Evolutionary conservation across 2,888 invertebrate genomes (phyloP), one percentile per base, ranked within the genome.

Genomic region (Belgica antarctica): DNA sequence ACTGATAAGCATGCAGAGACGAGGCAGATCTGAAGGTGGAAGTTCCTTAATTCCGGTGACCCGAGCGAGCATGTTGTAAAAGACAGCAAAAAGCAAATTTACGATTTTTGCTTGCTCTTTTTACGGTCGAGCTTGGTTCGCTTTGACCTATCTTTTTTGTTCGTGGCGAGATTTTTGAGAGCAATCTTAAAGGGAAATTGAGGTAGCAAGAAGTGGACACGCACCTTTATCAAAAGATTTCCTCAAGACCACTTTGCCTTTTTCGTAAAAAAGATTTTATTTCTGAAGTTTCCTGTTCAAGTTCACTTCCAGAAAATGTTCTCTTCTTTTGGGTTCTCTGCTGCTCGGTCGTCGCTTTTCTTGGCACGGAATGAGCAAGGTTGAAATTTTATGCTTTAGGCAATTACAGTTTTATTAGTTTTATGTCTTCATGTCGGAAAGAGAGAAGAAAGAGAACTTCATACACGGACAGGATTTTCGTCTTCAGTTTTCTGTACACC

Each of bases 141-240:
- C n/a, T n/a, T n/a, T n/a, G n/a, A n/a, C 41, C 15, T 41, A 41
- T 41, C 15, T 41, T 15, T 41, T 41, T 15, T 41, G 41, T 15
- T 41, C 41, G 41, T n/a, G 15, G 41, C 8, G 2, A 41, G 12
- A 41, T 41, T 3, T 41, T 12, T 15, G 10, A 41, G 15, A 10
- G 41, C 4, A n/a, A n/a, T 5, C 41, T 41, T 41, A 15, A 41
- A 12, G 34, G 7, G 34, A 12, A 7, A 34, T 34, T 12, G 7
- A 34, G 34, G 34, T 34, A 34, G 12, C 34, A 34, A 34, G 34
- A 12, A 12, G 7, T 34, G 34, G 41, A 24, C 52, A 52, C 52
- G 52, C 52, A 52, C 52, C 52, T 52, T 52, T 24, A 24, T 52
- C 52, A 52, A 22, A 52, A 52, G 41, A 41, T 41, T n/a, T 41